Evolutionary conservation across 2,888 invertebrate species (phyloP).

Genomic region (Nasonia oneida): DNA sequence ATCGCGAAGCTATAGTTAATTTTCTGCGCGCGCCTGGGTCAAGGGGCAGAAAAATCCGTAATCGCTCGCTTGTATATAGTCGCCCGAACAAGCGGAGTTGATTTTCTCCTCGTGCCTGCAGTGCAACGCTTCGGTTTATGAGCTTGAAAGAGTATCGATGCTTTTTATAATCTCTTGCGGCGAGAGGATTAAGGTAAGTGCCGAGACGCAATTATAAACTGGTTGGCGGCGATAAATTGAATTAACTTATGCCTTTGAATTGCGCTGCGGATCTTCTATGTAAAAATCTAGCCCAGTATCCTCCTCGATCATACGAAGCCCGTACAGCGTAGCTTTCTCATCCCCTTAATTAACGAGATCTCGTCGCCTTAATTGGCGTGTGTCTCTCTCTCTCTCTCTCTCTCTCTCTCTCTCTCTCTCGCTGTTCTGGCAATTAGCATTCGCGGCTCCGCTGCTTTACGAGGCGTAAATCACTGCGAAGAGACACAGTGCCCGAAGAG

Average conservation of each 20-base stretch:
- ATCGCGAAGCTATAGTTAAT: slow-evolving; percentile 32
- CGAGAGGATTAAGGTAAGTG: background rate
- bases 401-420: background rate
- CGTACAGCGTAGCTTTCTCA: background rate
- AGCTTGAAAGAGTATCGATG: background rate
- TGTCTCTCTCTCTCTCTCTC: background rate
- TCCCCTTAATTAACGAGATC: background rate
- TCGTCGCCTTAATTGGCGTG: background rate
- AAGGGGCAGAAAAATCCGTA: slow-evolving; percentile 42
- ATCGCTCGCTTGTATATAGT: slow-evolving; percentile 5
- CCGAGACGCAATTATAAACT: background rate
- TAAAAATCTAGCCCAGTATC: slow-evolving; percentile 3
- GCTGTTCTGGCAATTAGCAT: slow-evolving; percentile 25
- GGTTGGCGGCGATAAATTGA: background rate
- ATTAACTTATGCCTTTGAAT: background rate
- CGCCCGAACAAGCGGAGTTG: slow-evolving; percentile 13
- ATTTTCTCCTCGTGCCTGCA: slow-evolving; percentile 8
- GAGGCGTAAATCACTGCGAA: slow-evolving; percentile 34
- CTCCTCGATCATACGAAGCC: background rate
- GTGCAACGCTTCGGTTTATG: background rate
- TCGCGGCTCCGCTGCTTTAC: slow-evolving; percentile 15
- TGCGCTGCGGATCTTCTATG: background rate
- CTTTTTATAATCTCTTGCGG: background rate
- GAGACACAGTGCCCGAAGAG: background rate
- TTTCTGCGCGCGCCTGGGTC: slow-evolving; percentile 21